Conservation (phyloP, 2,113 vertebrate genomes). For the Rhinolophus ferrumequinum region DNA sequence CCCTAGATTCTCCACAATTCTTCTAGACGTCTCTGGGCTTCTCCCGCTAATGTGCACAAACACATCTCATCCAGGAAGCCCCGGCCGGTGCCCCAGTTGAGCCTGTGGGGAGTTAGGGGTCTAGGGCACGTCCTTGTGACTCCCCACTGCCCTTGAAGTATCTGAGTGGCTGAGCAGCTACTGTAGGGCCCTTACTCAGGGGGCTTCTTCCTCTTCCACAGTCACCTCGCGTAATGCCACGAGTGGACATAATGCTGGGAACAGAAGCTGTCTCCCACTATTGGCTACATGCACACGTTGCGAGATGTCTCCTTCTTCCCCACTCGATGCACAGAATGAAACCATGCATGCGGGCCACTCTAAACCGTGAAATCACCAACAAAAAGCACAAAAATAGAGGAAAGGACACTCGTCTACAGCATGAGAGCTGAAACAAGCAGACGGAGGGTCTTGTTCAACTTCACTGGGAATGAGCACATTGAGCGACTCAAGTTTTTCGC, state of each 20-base stretch:
- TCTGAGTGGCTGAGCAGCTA: neutral
- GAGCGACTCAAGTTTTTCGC: neutral
- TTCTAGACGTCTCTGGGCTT: neutral
- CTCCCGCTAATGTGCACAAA: neutral
- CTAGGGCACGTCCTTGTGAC: too few species aligned
- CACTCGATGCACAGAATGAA: neutral
- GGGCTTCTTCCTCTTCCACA: neutral
- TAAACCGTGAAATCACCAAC: neutral
- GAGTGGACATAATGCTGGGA: neutral
- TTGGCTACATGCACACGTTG: neutral
- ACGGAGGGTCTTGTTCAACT: neutral
- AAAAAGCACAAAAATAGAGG: neutral
- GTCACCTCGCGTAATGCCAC: neutral
- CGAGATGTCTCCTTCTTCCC: neutral
- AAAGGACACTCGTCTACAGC: neutral
- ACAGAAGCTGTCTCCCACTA: neutral
- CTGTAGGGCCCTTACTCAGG: neutral
- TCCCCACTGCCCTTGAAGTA: neutral
- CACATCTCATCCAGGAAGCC: neutral
- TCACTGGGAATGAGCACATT: rapidly evolving
- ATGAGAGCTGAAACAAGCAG: neutral
- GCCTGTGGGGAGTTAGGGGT: neutral
- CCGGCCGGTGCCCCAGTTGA: neutral
- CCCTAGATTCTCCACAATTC: neutral
- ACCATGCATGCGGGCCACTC: neutral